A percentile compares a stretch with the other conserved stretches of the same genome.
Conservation (phyloP, 2,797 vertebrate genomes). For the Anabas testudineus region DNA sequence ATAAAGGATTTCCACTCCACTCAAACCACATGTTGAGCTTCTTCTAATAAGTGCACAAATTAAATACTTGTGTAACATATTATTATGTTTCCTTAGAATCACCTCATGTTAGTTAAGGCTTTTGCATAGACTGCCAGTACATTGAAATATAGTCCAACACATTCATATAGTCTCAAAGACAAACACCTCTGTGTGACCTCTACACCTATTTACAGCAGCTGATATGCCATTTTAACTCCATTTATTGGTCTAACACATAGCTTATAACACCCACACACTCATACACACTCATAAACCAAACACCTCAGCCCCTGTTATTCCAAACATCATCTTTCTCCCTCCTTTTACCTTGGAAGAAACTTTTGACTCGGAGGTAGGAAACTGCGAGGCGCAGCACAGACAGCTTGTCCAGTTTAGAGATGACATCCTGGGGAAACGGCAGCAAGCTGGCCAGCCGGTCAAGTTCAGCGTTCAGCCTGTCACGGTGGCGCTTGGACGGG, state of each 20-base stretch:
- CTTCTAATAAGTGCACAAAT: not conserved
- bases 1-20: not conserved
- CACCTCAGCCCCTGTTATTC: not conserved
- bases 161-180: not conserved
- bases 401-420: constrained; percentile 96
- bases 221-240: not conserved
- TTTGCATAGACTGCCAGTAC: not conserved
- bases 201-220: not conserved
- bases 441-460: constrained; percentile 95
- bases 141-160: not conserved
- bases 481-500: constrained; percentile 95
- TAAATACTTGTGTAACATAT: not conserved
- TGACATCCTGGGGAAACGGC: constrained; percentile 92
- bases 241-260: not conserved
- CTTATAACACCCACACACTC: not conserved
- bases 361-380: constrained; percentile 96
- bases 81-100: not conserved
- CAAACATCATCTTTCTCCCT: constrained; percentile 7
- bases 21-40: not conserved
- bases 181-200: not conserved
- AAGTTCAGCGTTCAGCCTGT: constrained; percentile 94
- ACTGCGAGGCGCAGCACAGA: constrained; percentile 95
- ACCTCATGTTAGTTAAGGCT: not conserved
- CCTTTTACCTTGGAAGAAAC: constrained; percentile 94
- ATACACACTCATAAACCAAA: not conserved